Base-by-base conservation (phyloP, 2,113 vertebrate genomes). In the Phoenicopterus ruber region DNA sequence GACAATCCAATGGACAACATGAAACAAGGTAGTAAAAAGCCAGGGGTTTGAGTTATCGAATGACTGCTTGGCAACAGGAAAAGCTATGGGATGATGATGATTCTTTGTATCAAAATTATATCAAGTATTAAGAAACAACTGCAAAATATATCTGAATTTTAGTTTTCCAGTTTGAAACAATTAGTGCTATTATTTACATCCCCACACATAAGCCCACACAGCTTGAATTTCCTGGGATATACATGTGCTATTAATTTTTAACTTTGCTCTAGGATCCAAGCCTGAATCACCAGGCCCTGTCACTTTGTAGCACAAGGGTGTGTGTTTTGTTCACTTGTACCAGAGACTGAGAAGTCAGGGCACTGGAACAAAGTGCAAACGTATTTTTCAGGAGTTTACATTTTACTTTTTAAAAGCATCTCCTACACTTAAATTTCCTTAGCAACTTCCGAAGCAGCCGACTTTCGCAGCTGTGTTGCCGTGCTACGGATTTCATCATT, bases 371-470 rank as follows among this genome's bases (percentile, higher is more conserved):
- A 82, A 87, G 61, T 55, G 40, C 14, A 84, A 72, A 97, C 55
- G 59, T 74, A 82, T 96, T 97, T 94, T 96, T 93, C 96, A 96
- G 61, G 50, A 95, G 59, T 84, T 91, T 96, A 82, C 11, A 31
- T 67, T 88, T 94, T 90, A 87, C 47, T 92, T 96, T 94, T 94
- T 50, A 84, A 92, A 94, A 72, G 22, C 7, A 72, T 86, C 57
- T 94, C 65, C 54, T 80, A 58, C 36, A 47, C 42, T 88, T 90
- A 90, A 88, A 77, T 96, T 91, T 77, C 54, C 82, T 94, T 89
- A 96, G 72, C 72, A 49, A 93, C 77, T 94, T 97, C 57, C 32
- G 79, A 86, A 71, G 47, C 72, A 88, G 90, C 91, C 7, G 54
- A 96, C 80, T 96, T 97, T 86, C 1, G 3, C 91, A 97, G 94